Conservation (phyloP, 1,140 invertebrate species). For the Ceratosolen solmsi region DNA sequence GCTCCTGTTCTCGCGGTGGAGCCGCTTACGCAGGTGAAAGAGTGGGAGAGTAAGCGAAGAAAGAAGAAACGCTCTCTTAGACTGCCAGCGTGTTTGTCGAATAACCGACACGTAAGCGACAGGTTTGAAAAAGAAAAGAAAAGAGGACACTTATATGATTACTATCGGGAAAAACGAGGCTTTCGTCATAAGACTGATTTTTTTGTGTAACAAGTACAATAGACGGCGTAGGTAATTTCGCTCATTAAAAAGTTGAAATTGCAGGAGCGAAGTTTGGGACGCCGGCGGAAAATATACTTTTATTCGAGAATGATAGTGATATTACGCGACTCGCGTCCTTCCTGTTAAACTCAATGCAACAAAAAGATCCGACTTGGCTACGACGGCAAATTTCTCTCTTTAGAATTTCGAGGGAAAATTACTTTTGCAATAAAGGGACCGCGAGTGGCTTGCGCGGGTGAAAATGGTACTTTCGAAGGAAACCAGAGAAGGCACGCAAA, state of each 20-base stretch:
- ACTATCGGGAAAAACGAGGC: neutral
- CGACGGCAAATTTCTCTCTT: constrained; percentile 1
- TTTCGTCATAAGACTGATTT: neutral
- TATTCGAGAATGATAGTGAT: neutral
- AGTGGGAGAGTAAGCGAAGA: neutral
- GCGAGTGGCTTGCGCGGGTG: neutral
- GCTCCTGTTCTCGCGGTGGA: neutral
- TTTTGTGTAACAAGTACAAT: neutral
- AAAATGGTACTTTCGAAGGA: constrained; percentile 28
- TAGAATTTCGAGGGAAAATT: constrained; percentile 3
- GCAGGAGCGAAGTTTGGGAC: too few relatives aligned
- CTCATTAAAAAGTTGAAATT: neutral
- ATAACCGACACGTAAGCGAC: neutral
- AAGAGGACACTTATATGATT: neutral
- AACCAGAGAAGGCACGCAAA: neutral
- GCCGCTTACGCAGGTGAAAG: neutral
- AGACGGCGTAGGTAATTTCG: neutral
- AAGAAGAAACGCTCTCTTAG: neutral
- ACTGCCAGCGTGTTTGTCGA: neutral
- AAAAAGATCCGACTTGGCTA: neutral
- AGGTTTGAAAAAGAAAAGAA: neutral
- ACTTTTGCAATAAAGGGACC: neutral
- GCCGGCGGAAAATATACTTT: neutral
- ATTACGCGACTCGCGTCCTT: neutral
- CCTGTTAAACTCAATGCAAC: neutral